Conservation (phyloP, 1,140 invertebrate species). For the Drosophila lowei region DNA sequence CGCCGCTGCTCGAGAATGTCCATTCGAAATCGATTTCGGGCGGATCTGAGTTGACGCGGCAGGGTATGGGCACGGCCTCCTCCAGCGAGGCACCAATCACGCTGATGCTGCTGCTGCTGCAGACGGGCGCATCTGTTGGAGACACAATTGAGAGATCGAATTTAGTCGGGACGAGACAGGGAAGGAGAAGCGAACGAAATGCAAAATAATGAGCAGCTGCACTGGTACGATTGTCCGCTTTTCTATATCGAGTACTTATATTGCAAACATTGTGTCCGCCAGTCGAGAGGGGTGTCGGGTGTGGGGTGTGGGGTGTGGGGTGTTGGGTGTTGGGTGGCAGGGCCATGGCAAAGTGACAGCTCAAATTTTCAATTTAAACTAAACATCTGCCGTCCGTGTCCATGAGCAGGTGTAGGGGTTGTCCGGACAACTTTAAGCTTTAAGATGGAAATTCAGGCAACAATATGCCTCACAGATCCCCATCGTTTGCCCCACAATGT, state of each 20-base stretch:
- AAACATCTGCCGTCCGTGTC: slow-evolving; percentile 47
- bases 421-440: not conserved
- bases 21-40: slow-evolving; percentile 92
- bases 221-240: slow-evolving; percentile 38
- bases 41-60: slow-evolving; percentile 93
- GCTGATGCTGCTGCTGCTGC: slow-evolving; percentile 87
- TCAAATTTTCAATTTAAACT: slow-evolving; percentile 74
- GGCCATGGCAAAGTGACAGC: slow-evolving; percentile 64
- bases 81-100: slow-evolving; percentile 92
- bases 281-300: slow-evolving; percentile 31
- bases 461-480: no score
- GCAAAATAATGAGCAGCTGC: slow-evolving; percentile 78
- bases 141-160: slow-evolving; percentile 44
- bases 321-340: not conserved
- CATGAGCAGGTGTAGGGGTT: slow-evolving; percentile 19
- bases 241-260: slow-evolving; percentile 61
- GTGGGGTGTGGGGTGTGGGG: not conserved
- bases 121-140: slow-evolving; percentile 91
- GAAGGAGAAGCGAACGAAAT: slow-evolving; percentile 35
- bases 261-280: slow-evolving; percentile 65
- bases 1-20: slow-evolving; percentile 94
- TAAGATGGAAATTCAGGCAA: not conserved
- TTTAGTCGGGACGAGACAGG: slow-evolving; percentile 12
- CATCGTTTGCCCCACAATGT: no score
- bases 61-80: slow-evolving; percentile 91